phyloP scores from a whole-genome alignment of 2,888 invertebrate species.

The Drosophila pseudotakahashii region DNA sequence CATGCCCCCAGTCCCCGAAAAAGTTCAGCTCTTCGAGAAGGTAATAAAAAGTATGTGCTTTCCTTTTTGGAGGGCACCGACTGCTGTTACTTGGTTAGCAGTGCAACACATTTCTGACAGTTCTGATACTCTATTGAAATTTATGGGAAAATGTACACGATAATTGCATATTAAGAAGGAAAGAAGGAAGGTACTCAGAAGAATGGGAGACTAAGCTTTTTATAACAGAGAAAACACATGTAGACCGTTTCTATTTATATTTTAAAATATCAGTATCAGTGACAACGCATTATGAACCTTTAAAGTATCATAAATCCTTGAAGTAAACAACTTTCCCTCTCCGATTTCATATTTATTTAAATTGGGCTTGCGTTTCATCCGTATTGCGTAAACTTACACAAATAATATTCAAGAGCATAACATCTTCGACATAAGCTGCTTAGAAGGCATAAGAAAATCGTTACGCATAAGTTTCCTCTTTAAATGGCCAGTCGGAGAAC shows the following conservation, averaged over 20 bases:
- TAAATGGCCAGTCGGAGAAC: constrained; percentile 22
- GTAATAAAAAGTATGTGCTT: constrained; percentile 37
- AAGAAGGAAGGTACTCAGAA: too few species aligned
- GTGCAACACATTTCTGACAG: constrained; percentile 13
- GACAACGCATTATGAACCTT: neutral
- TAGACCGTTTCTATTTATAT: neutral
- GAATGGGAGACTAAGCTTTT: too few species aligned
- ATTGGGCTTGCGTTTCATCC: neutral
- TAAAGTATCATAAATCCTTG: neutral
- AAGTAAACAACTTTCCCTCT: neutral
- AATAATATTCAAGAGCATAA: constrained; percentile 24
- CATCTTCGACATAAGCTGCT: constrained; percentile 23
- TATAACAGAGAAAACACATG: too few species aligned
- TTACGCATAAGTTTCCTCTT: constrained; percentile 35
- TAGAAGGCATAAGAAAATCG: constrained; percentile 16
- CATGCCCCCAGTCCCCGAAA: neutral
- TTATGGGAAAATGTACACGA: neutral
- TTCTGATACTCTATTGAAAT: constrained; percentile 23
- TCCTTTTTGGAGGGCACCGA: neutral
- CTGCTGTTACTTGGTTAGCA: constrained; percentile 1
- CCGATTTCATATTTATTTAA: neutral
- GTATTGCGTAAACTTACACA: neutral
- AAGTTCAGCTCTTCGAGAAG: constrained; percentile 22
- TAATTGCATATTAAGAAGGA: neutral
- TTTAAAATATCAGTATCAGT: neutral